These are phyloP conservation scores for Euzophera pinguis DNA, from an alignment of 2,888 invertebrate species.

Conservation along the genomic window DNA sequence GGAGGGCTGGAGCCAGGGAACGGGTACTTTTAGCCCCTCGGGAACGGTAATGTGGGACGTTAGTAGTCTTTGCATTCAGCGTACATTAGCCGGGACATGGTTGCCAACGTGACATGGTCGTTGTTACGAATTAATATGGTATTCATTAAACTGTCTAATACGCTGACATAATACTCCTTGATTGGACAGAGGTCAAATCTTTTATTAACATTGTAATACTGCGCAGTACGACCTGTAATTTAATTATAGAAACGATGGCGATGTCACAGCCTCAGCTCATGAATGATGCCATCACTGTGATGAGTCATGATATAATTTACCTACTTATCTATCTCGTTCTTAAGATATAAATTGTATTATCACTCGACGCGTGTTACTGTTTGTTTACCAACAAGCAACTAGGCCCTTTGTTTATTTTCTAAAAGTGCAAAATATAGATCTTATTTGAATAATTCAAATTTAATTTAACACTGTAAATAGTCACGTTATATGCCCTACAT, in stretches of 20 bases:
- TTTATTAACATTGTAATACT: constrained; percentile 16
- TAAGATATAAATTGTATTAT: not conserved
- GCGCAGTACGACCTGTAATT: constrained; percentile 30
- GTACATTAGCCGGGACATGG: constrained; percentile 54
- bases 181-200: constrained; percentile 20
- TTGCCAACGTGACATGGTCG: constrained; percentile 39
- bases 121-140: constrained; percentile 33
- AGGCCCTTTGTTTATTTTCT: too few species aligned
- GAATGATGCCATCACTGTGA: constrained; percentile 50
- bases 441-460: constrained; percentile 2
- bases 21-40: constrained; percentile 37
- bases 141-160: constrained; percentile 31
- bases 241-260: constrained; percentile 24
- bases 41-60: constrained; percentile 53
- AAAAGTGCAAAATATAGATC: too few species aligned
- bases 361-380: constrained; percentile 26
- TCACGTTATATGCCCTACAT: constrained; percentile 30
- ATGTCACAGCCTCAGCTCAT: constrained; percentile 28
- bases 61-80: constrained; percentile 60
- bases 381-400: constrained; percentile 55
- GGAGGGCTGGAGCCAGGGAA: constrained; percentile 19
- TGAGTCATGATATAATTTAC: constrained; percentile 28
- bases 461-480: constrained; percentile 2
- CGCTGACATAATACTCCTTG: constrained; percentile 21
- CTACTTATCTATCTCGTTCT: constrained; percentile 9